Evolutionary conservation across 1,140 invertebrate species (phyloP).

Genomic region (Orius insidiosus): DNA sequence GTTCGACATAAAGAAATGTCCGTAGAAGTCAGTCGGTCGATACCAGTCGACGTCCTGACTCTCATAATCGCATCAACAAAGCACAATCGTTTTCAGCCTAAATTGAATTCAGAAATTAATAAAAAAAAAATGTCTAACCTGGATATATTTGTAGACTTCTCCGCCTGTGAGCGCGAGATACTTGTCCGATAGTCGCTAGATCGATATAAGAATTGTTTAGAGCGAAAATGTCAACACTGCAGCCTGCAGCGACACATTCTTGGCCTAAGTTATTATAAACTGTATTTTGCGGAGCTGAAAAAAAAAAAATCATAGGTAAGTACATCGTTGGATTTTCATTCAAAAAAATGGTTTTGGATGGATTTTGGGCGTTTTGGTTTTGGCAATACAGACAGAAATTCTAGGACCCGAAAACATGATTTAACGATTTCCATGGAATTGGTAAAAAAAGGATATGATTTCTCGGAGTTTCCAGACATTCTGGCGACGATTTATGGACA

Average conservation of each 20-base stretch:
- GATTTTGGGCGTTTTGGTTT: no score
- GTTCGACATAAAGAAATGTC: constrained; percentile 96
- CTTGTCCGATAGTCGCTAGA: constrained; percentile 82
- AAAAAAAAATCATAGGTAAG: no score
- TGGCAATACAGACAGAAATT: no score
- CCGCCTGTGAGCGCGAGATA: constrained; percentile 85
- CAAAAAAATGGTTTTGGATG: no score
- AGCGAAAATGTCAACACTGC: constrained; percentile 84
- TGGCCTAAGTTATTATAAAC: constrained; percentile 87
- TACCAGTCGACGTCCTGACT: constrained; percentile 86
- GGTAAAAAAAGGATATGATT: no score
- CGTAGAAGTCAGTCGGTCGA: constrained; percentile 91
- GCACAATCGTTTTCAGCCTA: constrained; percentile 81
- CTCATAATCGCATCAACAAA: constrained; percentile 92
- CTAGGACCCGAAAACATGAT: no score
- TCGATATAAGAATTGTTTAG: constrained; percentile 94
- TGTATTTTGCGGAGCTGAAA: constrained; percentile 61
- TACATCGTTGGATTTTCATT: no score
- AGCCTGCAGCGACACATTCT: constrained; percentile 74
- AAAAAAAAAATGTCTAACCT: constrained; percentile 36
- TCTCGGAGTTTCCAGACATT: no score
- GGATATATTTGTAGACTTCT: constrained; percentile 91
- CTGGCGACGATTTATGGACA: no score
- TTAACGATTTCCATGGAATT: no score
- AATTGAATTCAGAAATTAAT: not conserved